Evolutionary conservation across 2,797 vertebrate genomes (phyloP).

Genomic region (Syndactyla subalaris): DNA sequence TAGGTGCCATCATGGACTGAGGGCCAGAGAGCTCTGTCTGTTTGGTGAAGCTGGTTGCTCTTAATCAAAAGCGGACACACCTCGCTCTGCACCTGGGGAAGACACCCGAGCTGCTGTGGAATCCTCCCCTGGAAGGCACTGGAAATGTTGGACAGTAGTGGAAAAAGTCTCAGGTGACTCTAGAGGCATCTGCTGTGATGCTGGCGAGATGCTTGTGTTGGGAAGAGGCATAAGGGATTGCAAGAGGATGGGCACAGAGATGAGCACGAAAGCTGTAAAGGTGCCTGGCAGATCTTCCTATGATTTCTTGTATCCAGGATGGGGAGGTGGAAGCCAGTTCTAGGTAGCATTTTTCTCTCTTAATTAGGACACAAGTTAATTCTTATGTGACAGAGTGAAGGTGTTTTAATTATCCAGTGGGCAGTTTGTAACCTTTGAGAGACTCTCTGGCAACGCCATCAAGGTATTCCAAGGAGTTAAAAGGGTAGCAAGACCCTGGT

Average conservation of each 20-base stretch:
- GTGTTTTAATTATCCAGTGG: neutral
- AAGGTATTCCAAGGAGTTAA: neutral
- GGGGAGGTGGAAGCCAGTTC: neutral
- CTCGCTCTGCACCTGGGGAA: accelerated
- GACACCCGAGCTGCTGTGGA: neutral
- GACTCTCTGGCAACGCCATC: accelerated
- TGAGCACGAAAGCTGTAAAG: neutral
- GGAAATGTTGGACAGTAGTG: neutral
- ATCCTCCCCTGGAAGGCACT: neutral
- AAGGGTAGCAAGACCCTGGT: neutral
- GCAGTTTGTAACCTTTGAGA: neutral
- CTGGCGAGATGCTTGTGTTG: accelerated
- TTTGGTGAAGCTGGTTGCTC: neutral
- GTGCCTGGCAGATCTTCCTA: neutral
- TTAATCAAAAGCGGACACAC: accelerated
- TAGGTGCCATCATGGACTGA: neutral
- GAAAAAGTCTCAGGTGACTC: neutral
- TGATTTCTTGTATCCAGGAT: neutral
- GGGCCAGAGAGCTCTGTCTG: neutral
- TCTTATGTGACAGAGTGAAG: neutral
- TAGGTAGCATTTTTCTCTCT: neutral
- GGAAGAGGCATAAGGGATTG: neutral
- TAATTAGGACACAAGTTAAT: neutral
- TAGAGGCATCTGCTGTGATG: neutral
- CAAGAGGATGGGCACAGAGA: neutral